These are phyloP conservation scores for Bombus confusus DNA, from an alignment of 1,140 invertebrate genomes.

Conservation along the genomic window DNA sequence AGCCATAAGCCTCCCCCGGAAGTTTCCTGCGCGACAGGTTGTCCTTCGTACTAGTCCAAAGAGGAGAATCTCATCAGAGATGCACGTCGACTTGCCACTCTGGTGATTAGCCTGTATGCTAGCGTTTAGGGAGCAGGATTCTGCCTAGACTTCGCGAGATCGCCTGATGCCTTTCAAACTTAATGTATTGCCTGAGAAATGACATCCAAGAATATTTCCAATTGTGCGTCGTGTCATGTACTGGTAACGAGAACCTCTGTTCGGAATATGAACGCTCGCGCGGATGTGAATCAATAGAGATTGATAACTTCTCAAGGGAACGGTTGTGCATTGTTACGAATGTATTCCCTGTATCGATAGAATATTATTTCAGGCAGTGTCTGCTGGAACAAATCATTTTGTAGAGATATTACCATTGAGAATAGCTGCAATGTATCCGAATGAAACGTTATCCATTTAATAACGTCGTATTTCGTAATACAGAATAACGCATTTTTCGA, in stretches of 20 bases:
- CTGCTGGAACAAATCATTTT: no score
- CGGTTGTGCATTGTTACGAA: no score
- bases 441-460: no score
- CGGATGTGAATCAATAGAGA: background rate
- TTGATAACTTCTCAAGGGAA: background rate
- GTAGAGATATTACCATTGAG: no score
- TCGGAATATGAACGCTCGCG: background rate
- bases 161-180: conserved; percentile 19
- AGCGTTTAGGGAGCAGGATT: conserved; percentile 25
- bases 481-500: no score
- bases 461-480: no score
- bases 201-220: background rate
- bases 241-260: no score
- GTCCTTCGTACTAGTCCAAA: conserved; percentile 52
- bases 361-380: no score
- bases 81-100: conserved; percentile 51
- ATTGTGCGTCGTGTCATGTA: background rate
- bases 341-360: no score
- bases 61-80: conserved; percentile 54
- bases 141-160: background rate
- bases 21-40: conserved; percentile 54
- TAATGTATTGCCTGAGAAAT: background rate
- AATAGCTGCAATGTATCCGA: no score
- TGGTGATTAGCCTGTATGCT: conserved; percentile 46
- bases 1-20: conserved; percentile 53